Base-by-base conservation (phyloP, 2,113 vertebrate genomes). In the Pelobates fuscus region DNA sequence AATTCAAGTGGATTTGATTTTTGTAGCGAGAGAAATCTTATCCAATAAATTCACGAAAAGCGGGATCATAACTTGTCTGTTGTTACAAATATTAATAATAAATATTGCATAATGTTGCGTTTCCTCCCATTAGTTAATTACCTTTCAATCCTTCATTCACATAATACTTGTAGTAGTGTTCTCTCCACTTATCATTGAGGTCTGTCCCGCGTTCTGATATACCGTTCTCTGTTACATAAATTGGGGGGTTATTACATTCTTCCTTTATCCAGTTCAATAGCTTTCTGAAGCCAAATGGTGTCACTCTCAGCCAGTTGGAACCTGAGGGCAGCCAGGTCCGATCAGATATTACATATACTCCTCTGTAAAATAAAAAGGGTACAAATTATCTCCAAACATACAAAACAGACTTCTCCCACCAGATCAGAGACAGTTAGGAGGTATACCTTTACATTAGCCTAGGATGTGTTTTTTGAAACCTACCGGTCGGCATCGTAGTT, bases 191-290 rank as follows among this genome's bases (percentile, higher is more conserved):
- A 67, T 98, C 97, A 1, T 95, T 94, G 41, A 96, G 83, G 46
- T 89, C 24, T 2, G 79, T 11, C 21, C 86, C 92, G 2, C 92
- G 86, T 76, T 95, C 92, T 0, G 96, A 98, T 17, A 98, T 60
- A 2, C 97, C 96, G 0, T 98, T 99, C 82, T 98, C 97, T 0
- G 95, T 98, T 68, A 99, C 86, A 0, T 95, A 95, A 65, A 99
- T 86, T 0, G 89, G 89, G 54, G 95, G 95, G 68, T 96, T 83
- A 74, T 94, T 89, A 81, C 96, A 98, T 43, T 98, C 92, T 3
- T 95, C 83, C 79, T 95, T 96, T 46, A 98, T 89, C 84, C 95
- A 98, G 30, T 92, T 95, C 71, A 98, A 84, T 58, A 98, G 88
- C 80, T 73, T 95, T 29, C 95, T 84, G 84, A 98, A 96, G 60